Evolutionary conservation across 2,888 invertebrate species (phyloP), one percentile per base, ranked within the genome.

Genomic region (Hyposoter didymator): DNA sequence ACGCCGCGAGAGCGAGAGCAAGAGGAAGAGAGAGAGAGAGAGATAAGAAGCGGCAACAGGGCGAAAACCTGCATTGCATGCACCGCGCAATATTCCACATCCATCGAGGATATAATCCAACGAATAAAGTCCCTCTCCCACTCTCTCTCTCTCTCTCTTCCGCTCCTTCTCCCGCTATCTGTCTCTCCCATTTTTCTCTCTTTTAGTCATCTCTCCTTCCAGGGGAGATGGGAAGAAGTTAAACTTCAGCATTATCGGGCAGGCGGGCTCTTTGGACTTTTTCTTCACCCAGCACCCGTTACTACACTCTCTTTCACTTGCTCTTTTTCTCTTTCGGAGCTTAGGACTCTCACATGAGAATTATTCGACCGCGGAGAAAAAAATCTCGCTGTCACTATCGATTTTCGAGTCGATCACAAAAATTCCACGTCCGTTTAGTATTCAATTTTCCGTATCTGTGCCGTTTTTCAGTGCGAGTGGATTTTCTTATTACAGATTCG

Each of bases 81-180:
- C 78, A 82, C 75, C 78, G 69, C 74, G 78, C 83, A 67, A 83
- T 74, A 78, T 82, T 82, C 78, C 69, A 62, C 78, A 69, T 78
- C 76, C 22, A 52, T 67, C 78, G 59, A 43, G 70, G 62, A 78
- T 70, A 70, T 59, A 59, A 59, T 70, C 70, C 70, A 59, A 59
- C 69, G 43, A 69, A 32, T 32, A 78, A 55, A 55, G 85, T 88
- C 87, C 84, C 86, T 80, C 88, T 89, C 88, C 85, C 87, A 88
- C 85, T 84, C 84, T 81, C 88, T 87, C 88, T 84, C 85, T 87
- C 79, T 74, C 81, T 82, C 69, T 80, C 82, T 85, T 82, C 83
- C 82, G 82, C 80, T 59, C 88, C 73, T 81, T 83, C 49, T 76
- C 73, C 81, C 81, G 39, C 39, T 39, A 39, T 39, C 39, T 10